phyloP scores from a whole-genome alignment of 2,797 vertebrate genomes.

The Gallinago nigripennis region DNA sequence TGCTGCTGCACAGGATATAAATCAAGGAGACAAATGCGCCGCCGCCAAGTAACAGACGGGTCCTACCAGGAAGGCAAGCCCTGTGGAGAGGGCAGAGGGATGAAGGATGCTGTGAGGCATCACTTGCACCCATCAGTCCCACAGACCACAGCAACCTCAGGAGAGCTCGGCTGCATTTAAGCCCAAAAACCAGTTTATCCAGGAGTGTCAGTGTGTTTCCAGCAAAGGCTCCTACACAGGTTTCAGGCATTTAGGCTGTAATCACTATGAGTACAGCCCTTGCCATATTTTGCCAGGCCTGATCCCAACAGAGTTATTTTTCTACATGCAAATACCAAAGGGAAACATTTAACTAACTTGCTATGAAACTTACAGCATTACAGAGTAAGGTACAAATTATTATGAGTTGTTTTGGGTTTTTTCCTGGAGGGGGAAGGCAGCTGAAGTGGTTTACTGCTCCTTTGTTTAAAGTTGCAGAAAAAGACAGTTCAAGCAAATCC shows the following conservation, averaged over 20 bases:
- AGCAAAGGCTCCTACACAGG: not conserved
- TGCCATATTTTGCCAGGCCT: not conserved
- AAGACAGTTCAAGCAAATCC: not conserved
- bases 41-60: fast-evolving
- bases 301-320: not conserved
- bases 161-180: not conserved
- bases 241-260: not conserved
- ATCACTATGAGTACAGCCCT: not conserved
- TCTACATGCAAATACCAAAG: not conserved
- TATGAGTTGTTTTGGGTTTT: not conserved
- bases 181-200: not conserved
- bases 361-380: not conserved
- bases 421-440: not conserved
- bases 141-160: fast-evolving
- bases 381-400: not conserved
- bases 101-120: not conserved
- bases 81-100: not conserved
- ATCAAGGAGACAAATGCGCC: not conserved
- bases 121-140: not conserved
- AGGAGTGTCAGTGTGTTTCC: not conserved
- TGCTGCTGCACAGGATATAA: not conserved
- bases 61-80: not conserved
- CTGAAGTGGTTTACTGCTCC: not conserved
- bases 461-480: not conserved
- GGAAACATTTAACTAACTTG: not conserved